Base-by-base conservation (phyloP, 2,888 invertebrate genomes). In the Cerastoderma edule region DNA sequence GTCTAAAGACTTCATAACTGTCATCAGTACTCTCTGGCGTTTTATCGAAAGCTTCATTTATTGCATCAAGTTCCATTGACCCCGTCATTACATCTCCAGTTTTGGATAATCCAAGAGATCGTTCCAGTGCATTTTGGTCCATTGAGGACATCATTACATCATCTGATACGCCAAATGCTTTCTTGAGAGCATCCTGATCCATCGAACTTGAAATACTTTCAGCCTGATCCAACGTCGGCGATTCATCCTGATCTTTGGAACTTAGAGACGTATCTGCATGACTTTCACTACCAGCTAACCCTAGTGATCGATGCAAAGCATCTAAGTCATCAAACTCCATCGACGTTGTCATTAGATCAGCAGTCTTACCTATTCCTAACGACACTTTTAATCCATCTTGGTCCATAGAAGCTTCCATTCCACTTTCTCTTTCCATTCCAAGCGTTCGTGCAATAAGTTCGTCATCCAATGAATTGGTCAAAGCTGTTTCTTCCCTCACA, bases 301-400 rank as follows among this genome's bases (percentile, higher is more conserved):
- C 81, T 19, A 81, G 66, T 33, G 81, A 81, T 56, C 78, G 67
- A 60, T 81, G 81, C n/a, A 81, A 54, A 24, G 78, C 77, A 78
- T 78, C 75, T 54, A 80, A 67, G 44, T 80, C 79, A 70, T 82
- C 82, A 71, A 78, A 73, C 30, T 81, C 75, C 30, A 81, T 64
- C 1, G 78, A 73, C 22, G 75, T 77, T 65, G 81, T 78, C 78
- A 81, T 71, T 54, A 82, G 24, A 72, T 82, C 82, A 32, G 69
- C 75, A 39, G 72, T 70, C 66, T 73, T 76, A 35, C 69, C 75
- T 28, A 69, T 60, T 10, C 77, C 83, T 54, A 83, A 48, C n/a
- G 77, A 74, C 46, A 66, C 71, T 72, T 60, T 75, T 6, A 82
- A 66, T 19, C 63, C 69, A 66, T 82, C 76, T 44, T 71, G 67